Base-by-base conservation (phyloP, 1,140 invertebrate genomes). In the Macrostomum lignano region DNA sequence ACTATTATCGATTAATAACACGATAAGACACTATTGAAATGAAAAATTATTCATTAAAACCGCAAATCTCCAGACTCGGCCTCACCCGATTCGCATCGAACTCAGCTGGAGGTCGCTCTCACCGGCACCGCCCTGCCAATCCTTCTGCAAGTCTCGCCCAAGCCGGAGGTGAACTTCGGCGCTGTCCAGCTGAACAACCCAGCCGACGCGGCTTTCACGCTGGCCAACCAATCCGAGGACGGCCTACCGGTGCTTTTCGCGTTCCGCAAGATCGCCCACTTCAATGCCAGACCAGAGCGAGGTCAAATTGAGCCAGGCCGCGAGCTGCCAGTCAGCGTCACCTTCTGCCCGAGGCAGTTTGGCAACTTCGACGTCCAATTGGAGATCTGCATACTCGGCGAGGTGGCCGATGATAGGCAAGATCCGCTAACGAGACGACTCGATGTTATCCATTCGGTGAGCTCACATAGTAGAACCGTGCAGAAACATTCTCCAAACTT, bases 121-220 rank as follows among this genome's bases (percentile, higher is more conserved):
- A 54, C 50, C 14, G 55, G 49, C 13, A 58, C 52, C 30, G 55
- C 55, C 4, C 36, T 55, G 20, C 55, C 55, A 3, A 50, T 58
- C 6, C 36, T 52, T 6, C 28, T 58, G 10, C 35, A 41, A 23
- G 42, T 55, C 7, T 40, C 42, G n/a, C 52, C 53, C 7, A 28
- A 42, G 4, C 35, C 38, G 14, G 45, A n/a, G n/a, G n/a, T 46
- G 31, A 47, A 58, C 33, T 58, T 56, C 43, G 52, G 48, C 6
- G 45, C 48, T 35, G 51, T 49, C 36, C 43, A 41, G 17, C 47
- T 55, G 7, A 51, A 49, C 4, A 48, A 52, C 37, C 45, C 48
- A 43, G 46, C 43, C 13, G 47, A 53, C 36, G 39, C 45, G 7
- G 21, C 46, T 13, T 51, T 46, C 36, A 45, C 42, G 1, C 40